Evolutionary conservation across 2,888 invertebrate species (phyloP).

Genomic region (Athetis lepigone): DNA sequence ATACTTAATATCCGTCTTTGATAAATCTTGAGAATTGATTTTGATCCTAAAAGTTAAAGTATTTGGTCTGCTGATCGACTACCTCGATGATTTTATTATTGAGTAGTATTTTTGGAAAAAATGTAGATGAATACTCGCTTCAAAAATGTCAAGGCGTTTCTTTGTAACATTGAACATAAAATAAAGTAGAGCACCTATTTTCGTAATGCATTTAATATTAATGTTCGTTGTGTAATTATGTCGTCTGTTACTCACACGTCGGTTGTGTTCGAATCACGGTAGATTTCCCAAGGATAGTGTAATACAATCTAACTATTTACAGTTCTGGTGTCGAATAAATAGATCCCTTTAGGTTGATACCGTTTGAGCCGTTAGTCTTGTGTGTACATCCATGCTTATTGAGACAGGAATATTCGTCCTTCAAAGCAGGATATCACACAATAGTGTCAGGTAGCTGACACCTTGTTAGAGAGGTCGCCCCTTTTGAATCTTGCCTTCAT

Average conservation of each 20-base stretch:
- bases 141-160: constrained; percentile 24
- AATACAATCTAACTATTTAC: constrained; percentile 65
- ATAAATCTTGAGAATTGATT: not conserved
- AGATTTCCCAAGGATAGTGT: constrained; percentile 60
- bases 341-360: constrained; percentile 66
- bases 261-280: constrained; percentile 57
- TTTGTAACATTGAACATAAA: constrained; percentile 22
- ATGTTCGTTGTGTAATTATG: constrained; percentile 37
- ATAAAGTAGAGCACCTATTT: constrained; percentile 27
- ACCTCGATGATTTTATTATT: constrained; percentile 1
- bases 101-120: no score
- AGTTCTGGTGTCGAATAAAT: constrained; percentile 68
- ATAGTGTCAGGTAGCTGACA: constrained; percentile 87
- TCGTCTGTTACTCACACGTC: constrained; percentile 44
- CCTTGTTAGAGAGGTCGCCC: constrained; percentile 84
- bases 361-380: constrained; percentile 65
- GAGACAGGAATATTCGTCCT: constrained; percentile 83
- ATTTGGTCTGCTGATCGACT: not conserved
- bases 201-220: constrained; percentile 39
- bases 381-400: constrained; percentile 74
- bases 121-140: not conserved
- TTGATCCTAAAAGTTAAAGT: constrained; percentile 1
- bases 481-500: constrained; percentile 82
- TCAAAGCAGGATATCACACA: constrained; percentile 82
- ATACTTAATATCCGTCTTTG: not conserved